Conservation (phyloP, 2,888 invertebrate genomes). For the Clistopyga incitator region DNA sequence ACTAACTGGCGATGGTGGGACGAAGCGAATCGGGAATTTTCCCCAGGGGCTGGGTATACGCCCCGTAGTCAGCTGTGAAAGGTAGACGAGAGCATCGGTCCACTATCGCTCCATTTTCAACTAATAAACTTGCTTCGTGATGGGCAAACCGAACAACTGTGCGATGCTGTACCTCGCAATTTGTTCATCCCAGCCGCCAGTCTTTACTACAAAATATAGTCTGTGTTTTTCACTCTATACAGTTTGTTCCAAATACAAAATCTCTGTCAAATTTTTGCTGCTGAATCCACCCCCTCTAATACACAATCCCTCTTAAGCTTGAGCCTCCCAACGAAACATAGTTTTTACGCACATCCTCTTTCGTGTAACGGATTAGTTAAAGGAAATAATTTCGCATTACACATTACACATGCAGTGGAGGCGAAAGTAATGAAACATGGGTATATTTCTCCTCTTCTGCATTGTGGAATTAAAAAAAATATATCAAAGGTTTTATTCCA, state of each 20-base stretch:
- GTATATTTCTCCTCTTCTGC: too few species aligned
- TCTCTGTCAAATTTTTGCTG: neutral
- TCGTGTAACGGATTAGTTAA: too few species aligned
- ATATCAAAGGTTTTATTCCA: too few species aligned
- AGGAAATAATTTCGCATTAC: too few species aligned
- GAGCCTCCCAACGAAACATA: too few species aligned
- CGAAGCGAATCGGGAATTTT: conserved; percentile 59
- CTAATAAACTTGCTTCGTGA: conserved; percentile 69
- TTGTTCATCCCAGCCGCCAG: neutral
- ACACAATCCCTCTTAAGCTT: too few species aligned
- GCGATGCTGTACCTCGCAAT: neutral
- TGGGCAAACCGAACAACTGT: conserved; percentile 64
- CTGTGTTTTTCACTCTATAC: neutral
- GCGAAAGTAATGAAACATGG: too few species aligned
- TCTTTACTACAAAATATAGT: neutral
- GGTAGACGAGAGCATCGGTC: conserved; percentile 32
- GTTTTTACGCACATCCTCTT: too few species aligned
- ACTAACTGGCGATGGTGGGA: conserved; percentile 57
- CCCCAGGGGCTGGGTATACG: conserved; percentile 37
- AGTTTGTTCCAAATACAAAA: neutral
- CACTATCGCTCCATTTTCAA: conserved; percentile 64
- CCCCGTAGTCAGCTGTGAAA: conserved; percentile 10
- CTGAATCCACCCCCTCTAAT: too few species aligned
- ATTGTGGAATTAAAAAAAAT: too few species aligned
- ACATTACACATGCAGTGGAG: too few species aligned